Conservation (phyloP, 2,113 vertebrate species). For the Aegithalos caudatus region DNA sequence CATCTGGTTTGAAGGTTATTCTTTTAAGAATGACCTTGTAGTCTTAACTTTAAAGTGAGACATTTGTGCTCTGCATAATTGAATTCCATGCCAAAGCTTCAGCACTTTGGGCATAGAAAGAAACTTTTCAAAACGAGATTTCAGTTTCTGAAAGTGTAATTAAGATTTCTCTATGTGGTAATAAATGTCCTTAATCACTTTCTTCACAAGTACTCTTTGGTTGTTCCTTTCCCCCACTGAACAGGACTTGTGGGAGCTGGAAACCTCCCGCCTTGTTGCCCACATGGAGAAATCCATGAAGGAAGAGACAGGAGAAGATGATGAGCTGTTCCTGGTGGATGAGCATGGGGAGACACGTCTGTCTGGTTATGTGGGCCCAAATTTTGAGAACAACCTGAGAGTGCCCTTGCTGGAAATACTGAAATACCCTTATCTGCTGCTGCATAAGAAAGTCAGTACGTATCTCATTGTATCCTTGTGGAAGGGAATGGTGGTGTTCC, state of each 20-base stretch:
- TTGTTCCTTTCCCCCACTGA: not conserved
- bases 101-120: not conserved
- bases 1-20: not conserved
- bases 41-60: not conserved
- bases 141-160: not conserved
- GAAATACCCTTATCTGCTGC: constrained; percentile 82
- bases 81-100: not conserved
- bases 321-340: constrained; percentile 78
- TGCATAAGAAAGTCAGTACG: constrained; percentile 78
- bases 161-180: not conserved
- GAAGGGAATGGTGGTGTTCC: not conserved
- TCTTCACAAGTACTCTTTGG: not conserved
- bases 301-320: constrained; percentile 66
- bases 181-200: not conserved
- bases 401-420: constrained; percentile 82
- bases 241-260: constrained; percentile 79
- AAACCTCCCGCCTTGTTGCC: constrained; percentile 76
- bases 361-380: constrained; percentile 64
- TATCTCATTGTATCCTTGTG: not conserved
- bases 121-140: not conserved
- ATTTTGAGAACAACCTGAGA: constrained; percentile 77
- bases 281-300: constrained; percentile 72
- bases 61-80: not conserved
- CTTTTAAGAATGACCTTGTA: not conserved
- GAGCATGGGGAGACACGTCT: constrained; percentile 67